A percentile compares a stretch with the other conserved stretches of the same genome.
These are phyloP conservation scores for Drosophila pandora DNA, from an alignment of 1,140 invertebrate genomes.

Conservation along the genomic window DNA sequence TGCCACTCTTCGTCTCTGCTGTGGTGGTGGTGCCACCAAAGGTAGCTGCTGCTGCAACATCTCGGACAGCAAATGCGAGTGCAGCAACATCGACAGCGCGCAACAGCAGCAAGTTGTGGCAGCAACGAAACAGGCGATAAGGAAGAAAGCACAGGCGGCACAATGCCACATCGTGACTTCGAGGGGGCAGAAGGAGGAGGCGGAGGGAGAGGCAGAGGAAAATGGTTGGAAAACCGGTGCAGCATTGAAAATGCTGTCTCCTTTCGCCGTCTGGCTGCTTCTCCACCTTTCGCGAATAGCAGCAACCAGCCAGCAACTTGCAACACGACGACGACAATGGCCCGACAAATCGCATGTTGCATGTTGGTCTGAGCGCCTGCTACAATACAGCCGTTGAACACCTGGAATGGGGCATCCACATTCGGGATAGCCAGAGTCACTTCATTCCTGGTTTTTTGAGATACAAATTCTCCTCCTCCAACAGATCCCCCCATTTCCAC, in stretches of 20 bases:
- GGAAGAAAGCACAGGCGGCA: slow-evolving; percentile 73
- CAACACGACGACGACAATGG: slow-evolving; percentile 46
- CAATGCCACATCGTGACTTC: slow-evolving; percentile 26
- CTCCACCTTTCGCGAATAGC: slow-evolving; percentile 31
- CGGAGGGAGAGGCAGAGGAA: not conserved
- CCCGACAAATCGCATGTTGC: slow-evolving; percentile 11
- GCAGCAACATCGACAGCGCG: slow-evolving; percentile 39
- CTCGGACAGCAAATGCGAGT: slow-evolving; percentile 38
- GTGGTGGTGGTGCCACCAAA: not conserved
- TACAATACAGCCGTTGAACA: slow-evolving; percentile 61
- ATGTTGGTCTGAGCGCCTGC: slow-evolving; percentile 65
- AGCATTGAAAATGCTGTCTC: slow-evolving; percentile 41
- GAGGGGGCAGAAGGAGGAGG: too few species aligned
- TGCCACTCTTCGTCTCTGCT: too few species aligned
- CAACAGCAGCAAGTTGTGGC: slow-evolving; percentile 50
- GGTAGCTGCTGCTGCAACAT: slow-evolving; percentile 58
- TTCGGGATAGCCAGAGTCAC: slow-evolving; percentile 60
- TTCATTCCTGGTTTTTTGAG: not conserved
- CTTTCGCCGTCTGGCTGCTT: slow-evolving; percentile 14
- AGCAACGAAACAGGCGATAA: slow-evolving; percentile 74
- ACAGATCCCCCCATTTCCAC: not conserved
- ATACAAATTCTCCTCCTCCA: not conserved
- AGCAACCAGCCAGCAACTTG: slow-evolving; percentile 33
- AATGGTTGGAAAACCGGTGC: slow-evolving; percentile 69
- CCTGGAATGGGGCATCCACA: slow-evolving; percentile 76